Conservation (phyloP, 2,888 invertebrate genomes). For the Slavum lentiscoides region DNA sequence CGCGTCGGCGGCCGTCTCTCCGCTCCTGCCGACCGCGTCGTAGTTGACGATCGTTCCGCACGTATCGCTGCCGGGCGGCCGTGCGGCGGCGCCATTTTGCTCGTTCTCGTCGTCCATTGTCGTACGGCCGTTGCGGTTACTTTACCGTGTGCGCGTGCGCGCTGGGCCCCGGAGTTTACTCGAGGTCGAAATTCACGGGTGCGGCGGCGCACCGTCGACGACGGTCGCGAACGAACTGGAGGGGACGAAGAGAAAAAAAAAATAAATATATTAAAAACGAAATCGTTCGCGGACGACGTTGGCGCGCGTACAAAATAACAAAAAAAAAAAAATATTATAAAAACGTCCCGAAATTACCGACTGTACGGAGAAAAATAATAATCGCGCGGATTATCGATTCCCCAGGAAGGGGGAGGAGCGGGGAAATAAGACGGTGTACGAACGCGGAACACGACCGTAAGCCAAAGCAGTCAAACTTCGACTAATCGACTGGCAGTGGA, state of each 20-base stretch:
- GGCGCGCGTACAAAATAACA: too few species aligned
- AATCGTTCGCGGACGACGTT: too few species aligned
- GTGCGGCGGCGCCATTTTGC: constrained; percentile 47
- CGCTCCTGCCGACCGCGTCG: background rate
- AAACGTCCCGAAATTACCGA: background rate
- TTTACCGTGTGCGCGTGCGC: background rate
- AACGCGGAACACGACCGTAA: constrained; percentile 16
- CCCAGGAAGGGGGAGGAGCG: too few species aligned
- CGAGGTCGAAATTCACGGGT: background rate
- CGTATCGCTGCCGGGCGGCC: constrained; percentile 33
- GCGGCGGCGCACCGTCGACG: background rate
- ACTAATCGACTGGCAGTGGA: constrained; percentile 10
- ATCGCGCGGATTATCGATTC: background rate
- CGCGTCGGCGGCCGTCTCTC: background rate
- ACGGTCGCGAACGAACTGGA: background rate
- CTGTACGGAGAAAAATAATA: too few species aligned
- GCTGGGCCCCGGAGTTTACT: background rate
- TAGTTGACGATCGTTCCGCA: constrained; percentile 45
- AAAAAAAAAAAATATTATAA: background rate
- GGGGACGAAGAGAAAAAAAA: background rate
- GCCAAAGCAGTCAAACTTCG: constrained; percentile 53
- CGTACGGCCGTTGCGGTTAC: background rate
- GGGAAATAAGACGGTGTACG: background rate
- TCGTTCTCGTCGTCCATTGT: constrained; percentile 46
- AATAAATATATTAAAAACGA: too few species aligned